Conservation (phyloP, 2,113 vertebrate species). For the Falco punctatus region DNA sequence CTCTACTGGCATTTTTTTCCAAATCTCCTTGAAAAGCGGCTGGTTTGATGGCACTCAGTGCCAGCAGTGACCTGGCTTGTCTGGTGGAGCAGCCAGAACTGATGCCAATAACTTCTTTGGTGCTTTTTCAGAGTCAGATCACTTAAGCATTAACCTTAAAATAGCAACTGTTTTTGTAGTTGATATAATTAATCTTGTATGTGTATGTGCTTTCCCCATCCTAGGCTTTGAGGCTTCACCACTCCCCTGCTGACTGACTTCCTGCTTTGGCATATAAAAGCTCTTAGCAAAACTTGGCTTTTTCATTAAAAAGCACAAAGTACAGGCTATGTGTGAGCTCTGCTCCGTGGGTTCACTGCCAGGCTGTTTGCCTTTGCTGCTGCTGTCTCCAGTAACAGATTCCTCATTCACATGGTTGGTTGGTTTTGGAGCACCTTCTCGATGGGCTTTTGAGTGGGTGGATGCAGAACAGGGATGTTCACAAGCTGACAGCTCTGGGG, state of each 20-base stretch:
- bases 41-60: not conserved
- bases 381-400: not conserved
- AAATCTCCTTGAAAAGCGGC: not conserved
- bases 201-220: not conserved
- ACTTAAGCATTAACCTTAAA: slow-evolving; percentile 42
- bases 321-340: not conserved
- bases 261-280: not conserved
- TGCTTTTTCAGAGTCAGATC: slow-evolving; percentile 35
- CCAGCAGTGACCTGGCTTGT: not conserved
- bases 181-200: slow-evolving; percentile 5
- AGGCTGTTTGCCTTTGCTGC: not conserved
- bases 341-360: not conserved
- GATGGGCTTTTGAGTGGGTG: not conserved
- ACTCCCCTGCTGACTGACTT: not conserved
- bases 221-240: not conserved
- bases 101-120: slow-evolving; percentile 28
- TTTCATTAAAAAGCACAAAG: not conserved
- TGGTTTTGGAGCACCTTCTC: not conserved
- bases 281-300: not conserved
- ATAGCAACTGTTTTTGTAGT: slow-evolving; percentile 32
- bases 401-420: rapidly evolving
- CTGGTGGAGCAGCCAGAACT: not conserved
- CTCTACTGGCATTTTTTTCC: not conserved
- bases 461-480: not conserved
- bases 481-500: not conserved